Conservation (phyloP, 2,888 invertebrate genomes). For the Candidula unifasciata region DNA sequence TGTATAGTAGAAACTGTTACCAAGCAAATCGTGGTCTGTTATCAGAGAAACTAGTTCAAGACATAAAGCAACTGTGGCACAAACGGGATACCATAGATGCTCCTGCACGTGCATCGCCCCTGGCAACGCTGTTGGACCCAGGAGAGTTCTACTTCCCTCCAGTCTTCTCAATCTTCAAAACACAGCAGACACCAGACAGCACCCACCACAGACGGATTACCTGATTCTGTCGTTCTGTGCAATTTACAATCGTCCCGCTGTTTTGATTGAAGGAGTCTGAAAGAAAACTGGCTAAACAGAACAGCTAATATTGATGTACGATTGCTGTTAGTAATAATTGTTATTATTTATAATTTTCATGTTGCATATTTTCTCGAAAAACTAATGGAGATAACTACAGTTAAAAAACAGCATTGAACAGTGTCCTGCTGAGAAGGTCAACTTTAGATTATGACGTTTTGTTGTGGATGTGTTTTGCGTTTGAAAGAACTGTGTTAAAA, state of each 20-base stretch:
- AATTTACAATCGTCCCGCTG: background rate
- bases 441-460: too few relatives aligned
- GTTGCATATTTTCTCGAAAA: too few relatives aligned
- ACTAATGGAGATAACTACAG: too few relatives aligned
- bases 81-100: background rate
- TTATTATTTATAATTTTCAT: background rate
- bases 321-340: background rate
- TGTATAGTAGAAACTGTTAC: too few relatives aligned
- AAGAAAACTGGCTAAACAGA: background rate
- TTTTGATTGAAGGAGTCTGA: background rate
- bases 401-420: too few relatives aligned
- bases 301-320: background rate
- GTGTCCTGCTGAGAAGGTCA: too few relatives aligned
- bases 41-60: too few relatives aligned
- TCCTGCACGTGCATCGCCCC: background rate
- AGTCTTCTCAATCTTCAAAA: background rate
- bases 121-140: background rate
- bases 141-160: background rate
- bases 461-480: too few relatives aligned
- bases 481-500: too few relatives aligned
- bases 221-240: slow-evolving; percentile 10
- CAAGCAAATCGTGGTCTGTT: too few relatives aligned
- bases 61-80: too few relatives aligned
- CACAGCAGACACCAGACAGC: background rate
- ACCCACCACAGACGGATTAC: slow-evolving; percentile 2